These are phyloP conservation scores for Nesoenas mayeri DNA, from an alignment of 2,113 vertebrate genomes.

Conservation along the genomic window DNA sequence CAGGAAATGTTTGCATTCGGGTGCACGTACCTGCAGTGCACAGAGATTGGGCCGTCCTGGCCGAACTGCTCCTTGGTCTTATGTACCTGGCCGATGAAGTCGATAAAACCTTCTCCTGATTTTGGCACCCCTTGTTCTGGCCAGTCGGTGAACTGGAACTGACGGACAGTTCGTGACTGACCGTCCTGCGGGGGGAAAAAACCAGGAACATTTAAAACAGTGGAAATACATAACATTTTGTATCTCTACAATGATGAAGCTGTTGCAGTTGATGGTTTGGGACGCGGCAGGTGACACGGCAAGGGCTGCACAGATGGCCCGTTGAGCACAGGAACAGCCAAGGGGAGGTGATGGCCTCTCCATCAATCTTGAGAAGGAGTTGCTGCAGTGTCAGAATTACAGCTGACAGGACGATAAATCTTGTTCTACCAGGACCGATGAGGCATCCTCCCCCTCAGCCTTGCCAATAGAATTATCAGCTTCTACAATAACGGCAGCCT, in stretches of 20 bases:
- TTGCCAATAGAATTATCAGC: slow-evolving; percentile 11
- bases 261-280: neutral
- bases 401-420: slow-evolving; percentile 49
- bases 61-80: slow-evolving; percentile 99
- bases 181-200: slow-evolving; percentile 81
- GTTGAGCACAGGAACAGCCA: neutral
- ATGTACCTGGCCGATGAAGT: slow-evolving; percentile 97
- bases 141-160: slow-evolving; percentile 99
- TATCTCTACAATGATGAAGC: neutral
- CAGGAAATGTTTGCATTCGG: fast-evolving
- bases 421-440: neutral
- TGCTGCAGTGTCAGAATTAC: slow-evolving; percentile 27
- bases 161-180: slow-evolving; percentile 94
- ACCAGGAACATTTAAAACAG: fast-evolving
- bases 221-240: neutral
- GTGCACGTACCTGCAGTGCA: slow-evolving; percentile 91
- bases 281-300: neutral
- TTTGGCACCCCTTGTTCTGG: slow-evolving; percentile 97
- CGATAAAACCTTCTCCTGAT: slow-evolving; percentile 96
- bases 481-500: neutral
- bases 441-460: slow-evolving; percentile 39
- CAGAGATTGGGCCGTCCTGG: slow-evolving; percentile 96
- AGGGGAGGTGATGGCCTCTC: slow-evolving; percentile 39
- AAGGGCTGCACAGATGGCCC: slow-evolving; percentile 5
- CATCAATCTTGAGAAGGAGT: slow-evolving; percentile 5